Evolutionary conservation across 1,140 invertebrate species (phyloP).

Genomic region (Colletes latitarsis): DNA sequence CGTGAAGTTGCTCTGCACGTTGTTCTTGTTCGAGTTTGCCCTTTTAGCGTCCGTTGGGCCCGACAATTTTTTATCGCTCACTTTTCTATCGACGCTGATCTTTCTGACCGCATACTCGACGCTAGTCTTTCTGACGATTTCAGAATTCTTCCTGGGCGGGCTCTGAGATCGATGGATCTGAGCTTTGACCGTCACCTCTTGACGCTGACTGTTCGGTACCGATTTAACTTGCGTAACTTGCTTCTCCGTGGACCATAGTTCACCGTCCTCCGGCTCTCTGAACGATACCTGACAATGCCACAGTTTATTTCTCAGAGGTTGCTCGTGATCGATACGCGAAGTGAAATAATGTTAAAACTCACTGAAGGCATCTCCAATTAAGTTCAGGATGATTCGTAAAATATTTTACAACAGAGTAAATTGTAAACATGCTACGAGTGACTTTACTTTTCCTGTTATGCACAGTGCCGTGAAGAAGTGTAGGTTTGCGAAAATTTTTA

Average conservation of each 20-base stretch:
- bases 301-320: neutral
- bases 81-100: slow-evolving; percentile 74
- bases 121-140: slow-evolving; percentile 69
- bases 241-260: slow-evolving; percentile 73
- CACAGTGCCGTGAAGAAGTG: slow-evolving; percentile 32
- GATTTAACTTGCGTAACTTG: slow-evolving; percentile 61
- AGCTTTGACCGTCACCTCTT: slow-evolving; percentile 80
- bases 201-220: slow-evolving; percentile 67
- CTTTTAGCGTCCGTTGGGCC: slow-evolving; percentile 68
- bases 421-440: slow-evolving; percentile 20
- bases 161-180: slow-evolving; percentile 81
- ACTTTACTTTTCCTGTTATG: slow-evolving; percentile 4
- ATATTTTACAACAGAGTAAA: slow-evolving; percentile 13
- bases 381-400: neutral
- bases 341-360: neutral
- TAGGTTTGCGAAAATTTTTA: neutral
- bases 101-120: slow-evolving; percentile 74
- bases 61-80: slow-evolving; percentile 61
- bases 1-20: slow-evolving; percentile 81
- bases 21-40: slow-evolving; percentile 71
- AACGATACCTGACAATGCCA: slow-evolving; percentile 65
- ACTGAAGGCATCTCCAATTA: neutral
- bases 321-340: neutral
- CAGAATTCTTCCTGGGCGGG: slow-evolving; percentile 73
- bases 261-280: slow-evolving; percentile 72